phyloP scores from a whole-genome alignment of 2,113 vertebrate genomes.

The Struthio camelus region DNA sequence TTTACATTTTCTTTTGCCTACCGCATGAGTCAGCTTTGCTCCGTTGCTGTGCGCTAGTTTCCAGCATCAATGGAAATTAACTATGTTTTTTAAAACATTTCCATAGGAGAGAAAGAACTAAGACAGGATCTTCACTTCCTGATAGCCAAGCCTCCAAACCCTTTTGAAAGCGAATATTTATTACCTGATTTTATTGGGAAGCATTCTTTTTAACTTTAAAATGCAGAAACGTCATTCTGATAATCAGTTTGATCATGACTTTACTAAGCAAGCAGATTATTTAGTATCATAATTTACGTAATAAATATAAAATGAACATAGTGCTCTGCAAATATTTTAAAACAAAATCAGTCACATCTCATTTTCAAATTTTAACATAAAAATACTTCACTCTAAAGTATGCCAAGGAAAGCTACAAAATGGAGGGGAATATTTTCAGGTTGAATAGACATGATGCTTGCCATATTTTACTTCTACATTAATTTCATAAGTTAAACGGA shows the following conservation, averaged over 20 bases:
- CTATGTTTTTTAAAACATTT: neutral
- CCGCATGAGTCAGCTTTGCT: neutral
- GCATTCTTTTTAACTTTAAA: neutral
- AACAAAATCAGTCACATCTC: neutral
- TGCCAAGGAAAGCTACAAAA: neutral
- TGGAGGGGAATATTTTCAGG: neutral
- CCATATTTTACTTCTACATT: neutral
- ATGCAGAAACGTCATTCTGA: neutral
- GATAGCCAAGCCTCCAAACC: neutral
- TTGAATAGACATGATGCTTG: neutral
- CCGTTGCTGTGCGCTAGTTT: neutral
- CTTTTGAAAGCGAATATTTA: neutral
- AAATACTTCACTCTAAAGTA: neutral
- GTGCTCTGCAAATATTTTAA: neutral
- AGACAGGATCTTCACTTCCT: neutral
- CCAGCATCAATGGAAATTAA: neutral
- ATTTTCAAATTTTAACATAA: neutral
- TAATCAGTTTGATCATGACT: neutral
- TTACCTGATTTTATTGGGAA: neutral
- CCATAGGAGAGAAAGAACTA: neutral
- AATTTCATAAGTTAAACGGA: neutral
- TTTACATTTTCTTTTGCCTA: neutral
- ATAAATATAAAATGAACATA: neutral
- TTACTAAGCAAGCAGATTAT: neutral
- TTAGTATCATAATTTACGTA: neutral